A percentile compares a stretch with the other conserved stretches of the same genome.
Evolutionary conservation across 2,888 invertebrate species (phyloP).

Genomic region (Mesochorus sp.): DNA sequence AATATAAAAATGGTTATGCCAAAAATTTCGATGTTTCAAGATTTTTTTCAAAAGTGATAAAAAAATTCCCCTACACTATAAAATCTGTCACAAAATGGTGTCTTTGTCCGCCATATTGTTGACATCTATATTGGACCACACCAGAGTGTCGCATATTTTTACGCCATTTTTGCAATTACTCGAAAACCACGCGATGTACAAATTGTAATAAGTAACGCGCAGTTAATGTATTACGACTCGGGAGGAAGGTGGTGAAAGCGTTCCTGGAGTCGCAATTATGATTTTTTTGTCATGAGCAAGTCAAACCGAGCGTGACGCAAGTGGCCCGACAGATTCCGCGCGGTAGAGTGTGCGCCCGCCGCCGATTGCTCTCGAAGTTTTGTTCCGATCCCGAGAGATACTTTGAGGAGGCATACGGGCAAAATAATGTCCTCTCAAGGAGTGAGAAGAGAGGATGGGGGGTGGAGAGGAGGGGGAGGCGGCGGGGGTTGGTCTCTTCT

Average conservation of each 20-base stretch:
- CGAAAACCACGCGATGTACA: background rate
- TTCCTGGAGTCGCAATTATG: background rate
- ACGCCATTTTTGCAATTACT: background rate
- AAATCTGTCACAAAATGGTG: no score
- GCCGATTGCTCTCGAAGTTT: constrained; percentile 38
- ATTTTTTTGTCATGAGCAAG: constrained; percentile 6
- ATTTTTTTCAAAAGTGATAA: no score
- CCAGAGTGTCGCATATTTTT: no score
- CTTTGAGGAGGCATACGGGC: constrained; percentile 18
- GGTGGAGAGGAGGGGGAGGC: no score
- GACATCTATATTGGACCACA: no score
- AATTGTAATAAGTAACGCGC: background rate
- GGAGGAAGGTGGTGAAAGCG: constrained; percentile 34
- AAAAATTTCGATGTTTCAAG: no score
- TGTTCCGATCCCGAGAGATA: constrained; percentile 28
- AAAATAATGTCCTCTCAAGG: constrained; percentile 32
- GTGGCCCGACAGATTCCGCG: constrained; percentile 44
- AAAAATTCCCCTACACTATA: no score
- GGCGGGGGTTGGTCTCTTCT: no score
- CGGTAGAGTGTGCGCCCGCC: constrained; percentile 12
- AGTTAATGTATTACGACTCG: background rate
- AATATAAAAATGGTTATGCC: no score
- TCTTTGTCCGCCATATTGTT: no score
- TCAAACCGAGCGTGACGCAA: constrained; percentile 51
- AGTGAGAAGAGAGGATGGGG: no score